These are phyloP conservation scores for Drosophila seclusa DNA, from an alignment of 2,888 invertebrate species.

Conservation along the genomic window DNA sequence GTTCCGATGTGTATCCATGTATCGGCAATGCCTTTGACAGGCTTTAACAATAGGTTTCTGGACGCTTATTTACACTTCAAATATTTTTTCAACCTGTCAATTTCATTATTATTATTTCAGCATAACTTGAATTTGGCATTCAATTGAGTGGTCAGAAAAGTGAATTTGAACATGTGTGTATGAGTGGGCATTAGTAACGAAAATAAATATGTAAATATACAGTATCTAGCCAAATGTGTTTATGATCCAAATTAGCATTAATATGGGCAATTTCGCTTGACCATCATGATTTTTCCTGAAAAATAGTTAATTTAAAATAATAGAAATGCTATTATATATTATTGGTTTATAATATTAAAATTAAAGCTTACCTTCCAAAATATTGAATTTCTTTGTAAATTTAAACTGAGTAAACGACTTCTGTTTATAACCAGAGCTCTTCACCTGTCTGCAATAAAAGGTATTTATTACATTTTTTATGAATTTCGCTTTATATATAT, in stretches of 20 bases:
- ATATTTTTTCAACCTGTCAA: constrained; percentile 44
- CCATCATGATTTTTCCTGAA: not conserved
- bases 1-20: constrained; percentile 51
- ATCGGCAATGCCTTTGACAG: constrained; percentile 36
- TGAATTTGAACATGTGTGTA: not conserved
- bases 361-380: not conserved
- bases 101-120: constrained; percentile 20
- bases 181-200: not conserved
- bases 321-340: not conserved
- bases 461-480: constrained; percentile 27
- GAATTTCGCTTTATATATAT: not conserved
- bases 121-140: constrained; percentile 32
- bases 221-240: constrained; percentile 6
- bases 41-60: constrained; percentile 57
- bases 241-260: not conserved
- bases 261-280: not conserved
- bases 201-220: constrained; percentile 13
- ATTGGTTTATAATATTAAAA: not conserved
- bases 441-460: constrained; percentile 17
- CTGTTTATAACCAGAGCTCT: constrained; percentile 5
- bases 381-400: not conserved
- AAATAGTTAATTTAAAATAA: not conserved
- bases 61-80: constrained; percentile 67
- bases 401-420: not conserved
- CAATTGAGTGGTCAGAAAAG: constrained; percentile 45